These are phyloP conservation scores for Tetragonisca angustula DNA, from an alignment of 2,888 invertebrate species.

Conservation along the genomic window DNA sequence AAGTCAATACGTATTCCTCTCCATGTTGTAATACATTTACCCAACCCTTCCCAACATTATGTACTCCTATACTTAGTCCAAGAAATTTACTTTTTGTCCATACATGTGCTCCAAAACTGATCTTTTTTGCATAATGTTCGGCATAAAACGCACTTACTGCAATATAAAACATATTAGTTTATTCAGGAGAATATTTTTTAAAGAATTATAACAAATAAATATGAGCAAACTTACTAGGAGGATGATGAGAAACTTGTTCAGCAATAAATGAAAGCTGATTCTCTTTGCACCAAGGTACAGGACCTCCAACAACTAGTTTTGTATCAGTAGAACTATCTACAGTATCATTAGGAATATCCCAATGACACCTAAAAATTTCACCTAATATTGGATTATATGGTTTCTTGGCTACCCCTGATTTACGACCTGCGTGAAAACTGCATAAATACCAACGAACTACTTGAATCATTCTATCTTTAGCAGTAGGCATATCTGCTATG, in stretches of 20 bases:
- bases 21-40: slow-evolving; percentile 95
- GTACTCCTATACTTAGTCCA: slow-evolving; percentile 98
- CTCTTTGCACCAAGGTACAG: slow-evolving; percentile 95
- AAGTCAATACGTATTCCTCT: slow-evolving; percentile 97
- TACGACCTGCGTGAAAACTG: slow-evolving; percentile 99
- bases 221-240: slow-evolving; percentile 89
- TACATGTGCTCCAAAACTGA: slow-evolving; percentile 97
- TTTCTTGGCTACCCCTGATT: slow-evolving; percentile 98
- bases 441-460: slow-evolving; percentile 98
- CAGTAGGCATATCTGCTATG: slow-evolving; percentile 94
- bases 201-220: not conserved
- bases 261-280: slow-evolving; percentile 97
- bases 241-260: slow-evolving; percentile 99
- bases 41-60: slow-evolving; percentile 97
- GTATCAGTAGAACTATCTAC: slow-evolving; percentile 66
- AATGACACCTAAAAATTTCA: slow-evolving; percentile 96
- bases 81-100: slow-evolving; percentile 99
- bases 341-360: slow-evolving; percentile 87
- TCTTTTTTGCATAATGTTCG: slow-evolving; percentile 95
- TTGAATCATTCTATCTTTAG: slow-evolving; percentile 96
- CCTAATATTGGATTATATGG: slow-evolving; percentile 99
- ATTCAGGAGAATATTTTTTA: not conserved
- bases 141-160: slow-evolving; percentile 99
- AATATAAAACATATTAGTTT: slow-evolving; percentile 63
- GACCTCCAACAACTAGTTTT: slow-evolving; percentile 89